Evolutionary conservation across 2,113 vertebrate species (phyloP).

Genomic region (Muntiacus muntjak): DNA sequence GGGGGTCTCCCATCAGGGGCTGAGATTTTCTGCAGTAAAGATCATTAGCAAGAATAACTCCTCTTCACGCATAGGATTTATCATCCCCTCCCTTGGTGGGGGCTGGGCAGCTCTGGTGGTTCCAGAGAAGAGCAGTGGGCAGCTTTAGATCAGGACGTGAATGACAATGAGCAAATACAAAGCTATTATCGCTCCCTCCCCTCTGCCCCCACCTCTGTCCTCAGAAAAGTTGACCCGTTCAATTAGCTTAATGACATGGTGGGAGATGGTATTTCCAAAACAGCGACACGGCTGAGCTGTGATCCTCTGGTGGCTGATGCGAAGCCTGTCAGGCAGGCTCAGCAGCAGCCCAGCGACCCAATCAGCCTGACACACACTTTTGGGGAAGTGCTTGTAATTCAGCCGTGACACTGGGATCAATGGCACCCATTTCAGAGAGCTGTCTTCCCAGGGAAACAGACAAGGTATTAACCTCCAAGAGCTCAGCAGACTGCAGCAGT

Average conservation of each 20-base stretch:
- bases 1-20: not conserved
- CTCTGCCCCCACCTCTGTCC: not conserved
- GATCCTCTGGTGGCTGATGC: not conserved
- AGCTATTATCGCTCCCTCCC: not conserved
- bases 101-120: not conserved
- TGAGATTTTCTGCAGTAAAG: not conserved
- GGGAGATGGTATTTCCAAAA: constrained; percentile 53
- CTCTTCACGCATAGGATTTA: not conserved
- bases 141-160: not conserved
- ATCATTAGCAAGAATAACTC: constrained; percentile 14
- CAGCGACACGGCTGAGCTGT: not conserved
- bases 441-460: not conserved
- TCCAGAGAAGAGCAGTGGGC: not conserved
- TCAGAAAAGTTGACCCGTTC: constrained; percentile 12
- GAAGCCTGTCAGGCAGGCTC: not conserved
- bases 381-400: not conserved
- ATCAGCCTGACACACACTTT: not conserved
- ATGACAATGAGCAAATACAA: not conserved
- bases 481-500: not conserved
- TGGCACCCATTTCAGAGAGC: not conserved
- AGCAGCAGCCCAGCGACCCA: not conserved
- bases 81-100: not conserved
- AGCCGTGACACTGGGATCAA: not conserved
- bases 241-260: constrained; percentile 46
- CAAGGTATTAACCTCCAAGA: not conserved